These are phyloP conservation scores for Varanus komodoensis DNA, from an alignment of 2,113 vertebrate genomes.

Conservation along the genomic window DNA sequence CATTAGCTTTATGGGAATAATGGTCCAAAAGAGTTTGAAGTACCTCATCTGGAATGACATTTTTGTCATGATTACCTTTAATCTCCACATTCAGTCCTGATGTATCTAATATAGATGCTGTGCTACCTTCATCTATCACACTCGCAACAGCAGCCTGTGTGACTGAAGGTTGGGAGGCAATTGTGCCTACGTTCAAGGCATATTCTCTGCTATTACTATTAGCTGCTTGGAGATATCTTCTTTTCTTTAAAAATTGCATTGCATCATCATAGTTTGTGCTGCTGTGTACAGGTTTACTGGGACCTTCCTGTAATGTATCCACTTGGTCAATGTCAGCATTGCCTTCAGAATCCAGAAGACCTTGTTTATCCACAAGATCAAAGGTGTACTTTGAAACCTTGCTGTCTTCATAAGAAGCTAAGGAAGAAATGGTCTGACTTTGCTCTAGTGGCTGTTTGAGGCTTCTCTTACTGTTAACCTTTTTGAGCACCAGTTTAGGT, in stretches of 20 bases:
- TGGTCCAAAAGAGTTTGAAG: slow-evolving; percentile 96
- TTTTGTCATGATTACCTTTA: slow-evolving; percentile 93
- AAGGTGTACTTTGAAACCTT: slow-evolving; percentile 95
- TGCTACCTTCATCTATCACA: slow-evolving; percentile 90
- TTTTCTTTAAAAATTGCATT: slow-evolving; percentile 99
- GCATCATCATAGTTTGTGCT: slow-evolving; percentile 99
- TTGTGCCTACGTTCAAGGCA: slow-evolving; percentile 89
- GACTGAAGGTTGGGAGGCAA: slow-evolving; percentile 90
- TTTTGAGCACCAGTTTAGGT: slow-evolving; percentile 94
- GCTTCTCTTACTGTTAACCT: slow-evolving; percentile 89
- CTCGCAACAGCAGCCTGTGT: slow-evolving; percentile 91
- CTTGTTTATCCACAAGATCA: slow-evolving; percentile 95
- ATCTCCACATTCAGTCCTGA: slow-evolving; percentile 90
- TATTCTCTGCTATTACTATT: slow-evolving; percentile 90
- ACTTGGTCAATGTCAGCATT: slow-evolving; percentile 90
- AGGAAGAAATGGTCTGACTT: slow-evolving; percentile 86
- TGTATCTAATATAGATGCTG: slow-evolving; percentile 90
- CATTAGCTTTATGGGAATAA: slow-evolving; percentile 96
- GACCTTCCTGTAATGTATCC: slow-evolving; percentile 89
- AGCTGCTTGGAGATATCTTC: slow-evolving; percentile 93
- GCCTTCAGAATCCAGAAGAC: slow-evolving; percentile 88
- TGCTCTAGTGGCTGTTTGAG: slow-evolving; percentile 87
- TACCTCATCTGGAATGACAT: slow-evolving; percentile 95
- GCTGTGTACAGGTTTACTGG: slow-evolving; percentile 89
- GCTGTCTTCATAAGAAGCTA: slow-evolving; percentile 89